Evolutionary conservation across 2,888 invertebrate species (phyloP).

Genomic region (Ptychoptera contaminata): DNA sequence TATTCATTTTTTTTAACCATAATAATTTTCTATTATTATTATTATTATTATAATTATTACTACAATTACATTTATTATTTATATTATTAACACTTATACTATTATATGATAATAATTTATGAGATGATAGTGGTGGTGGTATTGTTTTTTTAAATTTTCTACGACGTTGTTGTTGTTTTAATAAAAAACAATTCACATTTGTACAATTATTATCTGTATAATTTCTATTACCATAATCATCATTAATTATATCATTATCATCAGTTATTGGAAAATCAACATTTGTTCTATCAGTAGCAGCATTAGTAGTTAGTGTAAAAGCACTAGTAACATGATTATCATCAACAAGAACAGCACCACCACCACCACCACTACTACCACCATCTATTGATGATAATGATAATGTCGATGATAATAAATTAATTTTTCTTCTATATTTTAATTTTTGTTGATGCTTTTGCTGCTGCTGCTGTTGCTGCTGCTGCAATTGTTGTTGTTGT

Average conservation of each 20-base stretch:
- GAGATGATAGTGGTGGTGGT: too few species aligned
- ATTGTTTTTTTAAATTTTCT: too few species aligned
- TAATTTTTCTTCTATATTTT: conserved; percentile 1
- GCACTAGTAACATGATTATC: neutral
- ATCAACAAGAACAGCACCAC: neutral
- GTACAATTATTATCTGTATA: neutral
- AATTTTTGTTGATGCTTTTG: conserved; percentile 2
- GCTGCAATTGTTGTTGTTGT: neutral
- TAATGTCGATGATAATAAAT: neutral
- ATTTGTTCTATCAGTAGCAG: conserved; percentile 4
- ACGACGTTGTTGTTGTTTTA: too few species aligned
- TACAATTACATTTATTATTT: neutral
- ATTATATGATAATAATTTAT: too few species aligned
- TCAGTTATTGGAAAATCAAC: conserved; percentile 1
- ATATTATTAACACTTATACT: neutral
- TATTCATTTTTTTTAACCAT: conserved; percentile 15
- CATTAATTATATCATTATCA: conserved; percentile 9
- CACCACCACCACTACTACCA: neutral
- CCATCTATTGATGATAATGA: neutral
- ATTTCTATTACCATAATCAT: conserved; percentile 2
- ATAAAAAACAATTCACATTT: too few species aligned
- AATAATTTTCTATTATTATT: neutral
- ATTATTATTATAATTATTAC: neutral
- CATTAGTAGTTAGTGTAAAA: neutral
- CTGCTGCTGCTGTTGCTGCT: conserved; percentile 1